phyloP scores from a whole-genome alignment of 1,140 invertebrate species.

The Episyrphus balteatus region DNA sequence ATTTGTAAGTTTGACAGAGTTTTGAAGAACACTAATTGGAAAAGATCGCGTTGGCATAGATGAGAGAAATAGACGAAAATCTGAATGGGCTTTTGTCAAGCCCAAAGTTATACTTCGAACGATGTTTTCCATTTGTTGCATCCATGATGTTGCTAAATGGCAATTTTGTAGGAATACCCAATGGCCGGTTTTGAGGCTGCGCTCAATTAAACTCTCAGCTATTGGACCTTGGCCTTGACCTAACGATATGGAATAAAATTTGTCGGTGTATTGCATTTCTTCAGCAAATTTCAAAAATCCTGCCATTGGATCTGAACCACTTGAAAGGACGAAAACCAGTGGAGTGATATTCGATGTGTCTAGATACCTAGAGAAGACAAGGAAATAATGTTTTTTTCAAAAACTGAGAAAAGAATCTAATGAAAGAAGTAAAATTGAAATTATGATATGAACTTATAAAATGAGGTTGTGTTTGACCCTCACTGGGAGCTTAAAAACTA shows the following conservation, averaged over 20 bases:
- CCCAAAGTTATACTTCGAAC: conserved; percentile 57
- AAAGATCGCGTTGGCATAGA: conserved; percentile 79
- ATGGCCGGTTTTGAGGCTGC: conserved; percentile 53
- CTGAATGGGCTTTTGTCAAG: conserved; percentile 46
- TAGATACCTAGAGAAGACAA: conserved; percentile 47
- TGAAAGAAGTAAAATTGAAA: too few relatives aligned
- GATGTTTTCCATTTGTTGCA: conserved; percentile 61
- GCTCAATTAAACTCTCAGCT: conserved; percentile 69
- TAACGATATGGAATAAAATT: conserved; percentile 72
- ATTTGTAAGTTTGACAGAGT: conserved; percentile 87
- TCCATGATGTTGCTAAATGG: conserved; percentile 85
- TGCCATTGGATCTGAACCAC: conserved; percentile 82
- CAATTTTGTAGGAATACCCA: conserved; percentile 89
- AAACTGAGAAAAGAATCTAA: too few relatives aligned
- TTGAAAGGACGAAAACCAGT: conserved; percentile 79
- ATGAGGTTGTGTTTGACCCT: too few relatives aligned
- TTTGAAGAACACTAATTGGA: conserved; percentile 80
- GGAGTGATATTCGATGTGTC: conserved; percentile 64
- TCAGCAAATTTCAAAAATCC: conserved; percentile 66
- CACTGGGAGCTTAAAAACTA: too few relatives aligned
- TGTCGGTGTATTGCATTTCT: conserved; percentile 64
- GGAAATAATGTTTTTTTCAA: too few relatives aligned
- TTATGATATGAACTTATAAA: too few relatives aligned
- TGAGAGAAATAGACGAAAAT: conserved; percentile 77
- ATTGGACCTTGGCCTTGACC: conserved; percentile 83